A percentile compares a stretch with the other conserved stretches of the same genome.
Evolutionary conservation across 2,113 vertebrate genomes (phyloP).

Genomic region (Mus pahari): DNA sequence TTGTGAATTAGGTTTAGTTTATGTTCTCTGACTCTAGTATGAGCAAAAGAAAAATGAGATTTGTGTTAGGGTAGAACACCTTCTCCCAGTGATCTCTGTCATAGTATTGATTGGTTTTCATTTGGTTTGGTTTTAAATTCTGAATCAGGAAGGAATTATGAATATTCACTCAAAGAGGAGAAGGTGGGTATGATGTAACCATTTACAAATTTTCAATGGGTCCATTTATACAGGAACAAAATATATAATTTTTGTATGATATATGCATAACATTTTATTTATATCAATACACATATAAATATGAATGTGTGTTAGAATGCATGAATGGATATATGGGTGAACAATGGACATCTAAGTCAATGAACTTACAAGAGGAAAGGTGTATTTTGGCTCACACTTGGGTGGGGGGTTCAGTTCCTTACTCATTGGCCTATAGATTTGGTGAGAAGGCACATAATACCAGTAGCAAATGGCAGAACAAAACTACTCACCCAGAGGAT

Average conservation of each 20-base stretch:
- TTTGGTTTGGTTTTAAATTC: background rate
- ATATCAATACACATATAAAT: background rate
- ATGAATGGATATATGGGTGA: background rate
- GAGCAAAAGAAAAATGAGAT: background rate
- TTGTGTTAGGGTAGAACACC: background rate
- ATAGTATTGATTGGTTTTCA: background rate
- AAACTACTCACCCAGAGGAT: background rate
- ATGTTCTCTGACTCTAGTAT: background rate
- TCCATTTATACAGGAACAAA: background rate
- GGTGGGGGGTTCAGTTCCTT: background rate
- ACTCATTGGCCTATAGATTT: no score
- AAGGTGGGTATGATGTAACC: background rate
- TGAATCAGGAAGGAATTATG: background rate
- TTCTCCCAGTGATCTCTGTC: background rate
- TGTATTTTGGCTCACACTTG: background rate
- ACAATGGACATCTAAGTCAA: fast-evolving
- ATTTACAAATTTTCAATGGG: background rate
- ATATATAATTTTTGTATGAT: background rate
- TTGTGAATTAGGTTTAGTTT: background rate
- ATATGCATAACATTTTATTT: background rate
- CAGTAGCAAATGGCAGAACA: background rate
- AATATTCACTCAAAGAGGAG: background rate
- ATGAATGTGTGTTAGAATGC: background rate
- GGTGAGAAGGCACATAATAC: background rate
- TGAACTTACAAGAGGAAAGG: background rate